phyloP scores from a whole-genome alignment of 2,113 vertebrate genomes.

The Salvelinus alpinus region DNA sequence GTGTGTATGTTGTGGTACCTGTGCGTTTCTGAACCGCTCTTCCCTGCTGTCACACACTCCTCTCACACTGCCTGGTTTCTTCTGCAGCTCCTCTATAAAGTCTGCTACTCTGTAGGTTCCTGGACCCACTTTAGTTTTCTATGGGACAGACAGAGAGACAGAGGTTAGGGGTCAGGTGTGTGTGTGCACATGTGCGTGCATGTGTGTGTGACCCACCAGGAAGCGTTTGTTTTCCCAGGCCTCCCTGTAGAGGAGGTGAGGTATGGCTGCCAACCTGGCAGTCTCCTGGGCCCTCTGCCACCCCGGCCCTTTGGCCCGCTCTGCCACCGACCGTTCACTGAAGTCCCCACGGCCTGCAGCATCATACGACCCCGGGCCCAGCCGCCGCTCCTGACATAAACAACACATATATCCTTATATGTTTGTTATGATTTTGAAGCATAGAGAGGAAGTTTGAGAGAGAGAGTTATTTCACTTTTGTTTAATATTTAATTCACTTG shows the following conservation, averaged over 20 bases:
- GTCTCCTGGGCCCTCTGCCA: constrained; percentile 60
- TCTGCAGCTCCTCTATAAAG: constrained; percentile 64
- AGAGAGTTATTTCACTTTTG: too few species aligned
- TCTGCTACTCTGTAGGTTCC: constrained; percentile 68
- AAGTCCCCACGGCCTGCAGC: constrained; percentile 53
- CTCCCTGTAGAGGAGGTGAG: constrained; percentile 65
- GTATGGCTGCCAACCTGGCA: constrained; percentile 46
- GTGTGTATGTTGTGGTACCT: constrained; percentile 47
- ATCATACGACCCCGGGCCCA: constrained; percentile 69
- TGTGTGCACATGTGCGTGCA: too few species aligned
- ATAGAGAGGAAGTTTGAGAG: too few species aligned
- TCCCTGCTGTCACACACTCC: constrained; percentile 71
- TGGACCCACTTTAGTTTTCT: constrained; percentile 69
- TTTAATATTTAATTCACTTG: too few species aligned
- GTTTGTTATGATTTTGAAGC: too few species aligned
- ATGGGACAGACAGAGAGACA: neutral
- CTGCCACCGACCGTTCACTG: constrained; percentile 33
- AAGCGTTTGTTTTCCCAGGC: constrained; percentile 46
- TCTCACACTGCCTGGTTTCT: constrained; percentile 56
- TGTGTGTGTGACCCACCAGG: constrained; percentile 55
- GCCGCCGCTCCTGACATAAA: constrained; percentile 52
- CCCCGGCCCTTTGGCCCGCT: constrained; percentile 48
- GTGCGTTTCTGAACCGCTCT: constrained; percentile 54
- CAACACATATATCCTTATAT: neutral
- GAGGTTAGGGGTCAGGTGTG: neutral